Evolutionary conservation across 2,797 vertebrate genomes (phyloP).

Genomic region (Pseudochaenichthys georgianus): DNA sequence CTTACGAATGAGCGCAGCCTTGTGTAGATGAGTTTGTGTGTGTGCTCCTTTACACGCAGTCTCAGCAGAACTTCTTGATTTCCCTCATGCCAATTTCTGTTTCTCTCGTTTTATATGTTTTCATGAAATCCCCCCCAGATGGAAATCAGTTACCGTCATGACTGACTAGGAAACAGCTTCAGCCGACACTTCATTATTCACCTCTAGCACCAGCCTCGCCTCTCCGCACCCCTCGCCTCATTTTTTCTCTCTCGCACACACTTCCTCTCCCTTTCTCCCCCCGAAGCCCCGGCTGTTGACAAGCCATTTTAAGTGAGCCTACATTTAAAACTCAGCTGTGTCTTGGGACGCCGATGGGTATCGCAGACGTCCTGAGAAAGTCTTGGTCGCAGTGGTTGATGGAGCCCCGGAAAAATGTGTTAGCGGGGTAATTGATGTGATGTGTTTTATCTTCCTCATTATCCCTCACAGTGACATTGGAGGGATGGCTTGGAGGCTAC

Average conservation of each 20-base stretch:
- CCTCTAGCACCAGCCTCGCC: constrained; percentile 72
- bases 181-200: constrained; percentile 86
- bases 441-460: constrained; percentile 76
- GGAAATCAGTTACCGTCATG: constrained; percentile 81
- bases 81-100: constrained; percentile 40
- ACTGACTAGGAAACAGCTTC: constrained; percentile 77
- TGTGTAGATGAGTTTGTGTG: constrained; percentile 21
- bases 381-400: constrained; percentile 33
- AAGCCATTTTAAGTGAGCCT: constrained; percentile 84
- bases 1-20: constrained; percentile 22
- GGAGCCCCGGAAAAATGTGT: constrained; percentile 45
- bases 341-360: constrained; percentile 50
- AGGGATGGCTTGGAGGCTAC: constrained; percentile 58
- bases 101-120: constrained; percentile 51
- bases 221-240: constrained; percentile 42
- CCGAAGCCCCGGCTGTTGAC: constrained; percentile 78
- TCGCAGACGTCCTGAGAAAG: constrained; percentile 54
- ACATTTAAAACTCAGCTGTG: constrained; percentile 80
- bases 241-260: constrained; percentile 33
- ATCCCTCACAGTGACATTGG: constrained; percentile 63
- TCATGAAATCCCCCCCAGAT: constrained; percentile 65
- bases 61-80: constrained; percentile 28
- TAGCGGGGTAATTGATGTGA: constrained; percentile 73
- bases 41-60: constrained; percentile 9
- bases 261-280: constrained; percentile 33